Evolutionary conservation across 2,888 invertebrate species (phyloP).

Genomic region (Apamea sordens): DNA sequence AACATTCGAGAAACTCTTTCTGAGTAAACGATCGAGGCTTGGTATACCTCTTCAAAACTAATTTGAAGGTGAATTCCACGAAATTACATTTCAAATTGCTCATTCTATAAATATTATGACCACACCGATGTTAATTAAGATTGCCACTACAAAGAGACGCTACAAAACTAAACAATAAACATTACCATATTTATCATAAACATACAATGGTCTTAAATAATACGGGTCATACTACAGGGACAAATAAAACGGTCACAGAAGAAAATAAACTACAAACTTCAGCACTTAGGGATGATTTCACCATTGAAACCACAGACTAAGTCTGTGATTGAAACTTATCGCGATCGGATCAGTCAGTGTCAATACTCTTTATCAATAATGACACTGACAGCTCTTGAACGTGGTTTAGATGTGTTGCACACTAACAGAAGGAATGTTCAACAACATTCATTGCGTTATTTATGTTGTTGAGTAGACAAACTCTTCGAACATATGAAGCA

Average conservation of each 20-base stretch:
- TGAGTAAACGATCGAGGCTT: background rate
- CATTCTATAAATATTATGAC: background rate
- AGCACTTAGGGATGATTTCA: background rate
- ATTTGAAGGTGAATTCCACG: background rate
- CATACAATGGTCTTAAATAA: constrained; percentile 31
- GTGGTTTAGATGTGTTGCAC: background rate
- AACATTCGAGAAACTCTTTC: background rate
- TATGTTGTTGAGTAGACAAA: background rate
- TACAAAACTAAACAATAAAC: constrained; percentile 29
- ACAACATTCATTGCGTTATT: background rate
- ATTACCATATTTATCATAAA: constrained; percentile 23
- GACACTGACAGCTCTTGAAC: background rate
- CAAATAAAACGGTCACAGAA: constrained; percentile 17
- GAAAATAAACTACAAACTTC: background rate
- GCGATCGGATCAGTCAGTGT: background rate
- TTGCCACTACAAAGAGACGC: constrained; percentile 25
- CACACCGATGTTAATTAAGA: constrained; percentile 47
- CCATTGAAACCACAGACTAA: background rate
- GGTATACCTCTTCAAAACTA: background rate
- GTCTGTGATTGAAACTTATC: background rate
- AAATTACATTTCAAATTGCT: background rate
- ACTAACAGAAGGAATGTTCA: background rate
- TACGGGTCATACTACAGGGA: background rate
- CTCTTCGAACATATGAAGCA: background rate
- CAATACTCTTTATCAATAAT: background rate